Evolutionary conservation across 2,888 invertebrate species (phyloP).

Genomic region (Drosophila siamana): DNA sequence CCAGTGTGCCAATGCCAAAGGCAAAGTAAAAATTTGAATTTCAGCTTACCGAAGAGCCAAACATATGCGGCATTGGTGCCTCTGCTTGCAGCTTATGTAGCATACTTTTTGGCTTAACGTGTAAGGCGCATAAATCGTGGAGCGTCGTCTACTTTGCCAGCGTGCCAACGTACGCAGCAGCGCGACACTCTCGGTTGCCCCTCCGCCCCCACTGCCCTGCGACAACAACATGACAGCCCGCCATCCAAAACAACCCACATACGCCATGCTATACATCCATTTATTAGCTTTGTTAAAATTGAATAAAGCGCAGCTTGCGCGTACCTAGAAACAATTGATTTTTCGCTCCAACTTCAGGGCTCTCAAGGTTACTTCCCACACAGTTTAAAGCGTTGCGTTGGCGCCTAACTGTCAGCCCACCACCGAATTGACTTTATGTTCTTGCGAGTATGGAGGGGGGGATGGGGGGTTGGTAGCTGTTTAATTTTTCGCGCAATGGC

Average conservation of each 20-base stretch:
- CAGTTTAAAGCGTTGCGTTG: constrained; percentile 39
- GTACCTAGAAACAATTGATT: constrained; percentile 74
- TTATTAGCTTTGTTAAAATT: constrained; percentile 78
- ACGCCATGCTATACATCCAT: constrained; percentile 60
- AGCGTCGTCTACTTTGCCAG: constrained; percentile 47
- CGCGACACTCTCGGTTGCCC: too few relatives aligned
- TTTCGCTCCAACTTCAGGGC: constrained; percentile 35
- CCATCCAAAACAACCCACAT: constrained; percentile 35
- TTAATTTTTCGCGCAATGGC: constrained; percentile 66
- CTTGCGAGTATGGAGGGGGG: too few relatives aligned
- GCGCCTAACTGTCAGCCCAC: not conserved
- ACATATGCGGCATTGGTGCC: constrained; percentile 67
- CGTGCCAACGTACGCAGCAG: not conserved
- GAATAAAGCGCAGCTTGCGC: constrained; percentile 68
- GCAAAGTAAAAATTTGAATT: constrained; percentile 76
- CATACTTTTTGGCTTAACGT: constrained; percentile 77
- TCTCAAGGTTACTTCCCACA: constrained; percentile 56
- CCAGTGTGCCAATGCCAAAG: constrained; percentile 23
- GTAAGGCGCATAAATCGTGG: constrained; percentile 80
- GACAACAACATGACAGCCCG: constrained; percentile 23
- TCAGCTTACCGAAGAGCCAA: constrained; percentile 69
- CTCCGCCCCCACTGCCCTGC: not conserved
- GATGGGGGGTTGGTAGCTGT: constrained; percentile 27
- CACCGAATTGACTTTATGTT: constrained; percentile 48
- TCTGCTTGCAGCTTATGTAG: constrained; percentile 67